Evolutionary conservation across 1,140 invertebrate species (phyloP).

Genomic region (Plodia interpunctella): DNA sequence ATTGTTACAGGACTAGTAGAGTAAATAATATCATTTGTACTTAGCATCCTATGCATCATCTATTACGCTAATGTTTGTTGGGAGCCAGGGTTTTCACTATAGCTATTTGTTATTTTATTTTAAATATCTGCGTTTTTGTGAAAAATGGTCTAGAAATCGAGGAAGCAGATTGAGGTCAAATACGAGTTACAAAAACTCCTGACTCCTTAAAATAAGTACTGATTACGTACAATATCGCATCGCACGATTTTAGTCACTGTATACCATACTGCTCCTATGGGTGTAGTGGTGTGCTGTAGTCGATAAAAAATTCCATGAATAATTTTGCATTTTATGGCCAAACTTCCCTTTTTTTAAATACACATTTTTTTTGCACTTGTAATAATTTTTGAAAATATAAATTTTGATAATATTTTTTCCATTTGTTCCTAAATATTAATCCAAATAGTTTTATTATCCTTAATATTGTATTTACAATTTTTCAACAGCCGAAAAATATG

Average conservation of each 20-base stretch:
- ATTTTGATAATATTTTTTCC: slow-evolving; percentile 76
- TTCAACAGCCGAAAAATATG: slow-evolving; percentile 77
- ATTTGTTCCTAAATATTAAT: slow-evolving; percentile 76
- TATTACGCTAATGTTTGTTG: slow-evolving; percentile 71
- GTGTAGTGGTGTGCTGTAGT: slow-evolving; percentile 65
- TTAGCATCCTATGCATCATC: slow-evolving; percentile 64
- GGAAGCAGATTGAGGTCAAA: not conserved
- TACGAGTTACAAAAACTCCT: slow-evolving; percentile 40
- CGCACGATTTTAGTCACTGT: slow-evolving; percentile 63
- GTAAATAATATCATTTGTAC: slow-evolving; percentile 73
- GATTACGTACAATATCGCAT: slow-evolving; percentile 59
- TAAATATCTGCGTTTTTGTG: not conserved
- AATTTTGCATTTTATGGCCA: slow-evolving; percentile 70
- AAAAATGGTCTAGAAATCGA: not conserved
- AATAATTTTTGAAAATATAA: slow-evolving; percentile 78
- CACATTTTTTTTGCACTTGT: slow-evolving; percentile 70
- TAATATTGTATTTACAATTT: slow-evolving; percentile 77
- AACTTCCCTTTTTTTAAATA: slow-evolving; percentile 74
- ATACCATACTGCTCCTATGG: slow-evolving; percentile 67
- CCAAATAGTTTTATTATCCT: slow-evolving; percentile 76
- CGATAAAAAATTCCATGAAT: slow-evolving; percentile 69
- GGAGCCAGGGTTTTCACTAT: slow-evolving; percentile 56
- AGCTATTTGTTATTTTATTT: not conserved
- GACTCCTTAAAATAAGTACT: slow-evolving; percentile 61
- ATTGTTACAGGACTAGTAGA: slow-evolving; percentile 67